Conservation (phyloP, 2,797 vertebrate species). For the Platalea minor region DNA sequence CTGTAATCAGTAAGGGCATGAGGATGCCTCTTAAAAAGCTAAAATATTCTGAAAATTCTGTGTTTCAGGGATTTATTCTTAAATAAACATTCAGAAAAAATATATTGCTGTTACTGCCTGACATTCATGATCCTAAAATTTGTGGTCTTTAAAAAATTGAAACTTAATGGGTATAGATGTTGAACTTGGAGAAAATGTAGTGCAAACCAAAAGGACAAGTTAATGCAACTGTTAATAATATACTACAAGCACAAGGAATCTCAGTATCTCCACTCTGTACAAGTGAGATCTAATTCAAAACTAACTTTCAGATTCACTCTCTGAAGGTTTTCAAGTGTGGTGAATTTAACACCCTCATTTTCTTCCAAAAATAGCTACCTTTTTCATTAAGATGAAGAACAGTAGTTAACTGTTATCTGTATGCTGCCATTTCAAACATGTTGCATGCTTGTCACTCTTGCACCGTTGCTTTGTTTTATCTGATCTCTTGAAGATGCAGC, state of each 20-base stretch:
- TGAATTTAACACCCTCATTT: not conserved
- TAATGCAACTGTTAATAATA: not conserved
- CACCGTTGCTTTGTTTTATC: not conserved
- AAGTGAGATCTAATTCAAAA: not conserved
- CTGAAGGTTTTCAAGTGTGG: not conserved
- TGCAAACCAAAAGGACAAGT: not conserved
- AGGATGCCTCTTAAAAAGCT: not conserved
- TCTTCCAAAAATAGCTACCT: not conserved
- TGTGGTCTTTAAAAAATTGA: not conserved
- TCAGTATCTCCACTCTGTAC: not conserved
- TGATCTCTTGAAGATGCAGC: not conserved
- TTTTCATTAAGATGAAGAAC: not conserved
- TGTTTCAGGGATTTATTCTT: not conserved
- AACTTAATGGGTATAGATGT: not conserved
- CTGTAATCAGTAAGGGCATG: not conserved
- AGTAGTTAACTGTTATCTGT: not conserved
- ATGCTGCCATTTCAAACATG: not conserved
- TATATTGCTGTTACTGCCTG: not conserved
- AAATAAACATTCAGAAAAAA: not conserved
- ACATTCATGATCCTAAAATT: not conserved
- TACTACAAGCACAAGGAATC: not conserved
- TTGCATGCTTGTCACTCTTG: not conserved
- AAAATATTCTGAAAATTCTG: not conserved
- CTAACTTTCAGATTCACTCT: not conserved
- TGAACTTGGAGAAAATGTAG: not conserved